These are phyloP conservation scores for Drosophila longiperda DNA, from an alignment of 2,888 invertebrate species.

Conservation along the genomic window DNA sequence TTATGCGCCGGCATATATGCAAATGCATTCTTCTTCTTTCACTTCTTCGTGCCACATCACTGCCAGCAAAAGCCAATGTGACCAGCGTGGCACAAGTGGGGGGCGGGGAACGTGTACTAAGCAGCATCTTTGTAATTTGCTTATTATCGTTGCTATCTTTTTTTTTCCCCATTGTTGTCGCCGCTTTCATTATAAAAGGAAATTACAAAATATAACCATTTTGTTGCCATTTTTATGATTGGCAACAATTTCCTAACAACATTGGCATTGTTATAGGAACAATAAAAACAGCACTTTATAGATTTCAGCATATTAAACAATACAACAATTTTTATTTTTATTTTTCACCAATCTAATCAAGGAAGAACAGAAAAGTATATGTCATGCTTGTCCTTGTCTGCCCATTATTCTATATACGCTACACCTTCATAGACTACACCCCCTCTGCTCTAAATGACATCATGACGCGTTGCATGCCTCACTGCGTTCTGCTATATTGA, in stretches of 20 bases:
- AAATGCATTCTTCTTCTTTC: constrained; percentile 44
- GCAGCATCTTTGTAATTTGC: constrained; percentile 67
- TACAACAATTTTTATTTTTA: background rate
- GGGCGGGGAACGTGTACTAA: background rate
- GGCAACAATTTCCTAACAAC: constrained; percentile 18
- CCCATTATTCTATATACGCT: constrained; percentile 20
- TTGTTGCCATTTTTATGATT: constrained; percentile 39
- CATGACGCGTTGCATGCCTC: constrained; percentile 47
- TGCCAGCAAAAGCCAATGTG: constrained; percentile 11
- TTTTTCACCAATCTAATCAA: constrained; percentile 13
- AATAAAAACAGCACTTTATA: constrained; percentile 15
- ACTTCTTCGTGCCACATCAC: constrained; percentile 24
- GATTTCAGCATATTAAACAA: background rate
- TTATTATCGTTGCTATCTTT: constrained; percentile 50
- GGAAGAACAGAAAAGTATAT: constrained; percentile 24
- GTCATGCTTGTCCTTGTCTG: constrained; percentile 29
- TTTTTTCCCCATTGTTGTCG: constrained; percentile 31
- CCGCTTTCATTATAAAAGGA: constrained; percentile 23
- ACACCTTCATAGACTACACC: constrained; percentile 1
- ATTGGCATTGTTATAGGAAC: background rate
- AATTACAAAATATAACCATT: constrained; percentile 41
- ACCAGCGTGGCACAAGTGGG: constrained; percentile 5
- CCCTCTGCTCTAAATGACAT: constrained; percentile 19
- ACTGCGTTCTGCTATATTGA: constrained; percentile 47
- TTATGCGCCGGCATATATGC: constrained; percentile 71